Base-by-base conservation (phyloP, 1,140 invertebrate genomes). In the Marisa cornuarietis region DNA sequence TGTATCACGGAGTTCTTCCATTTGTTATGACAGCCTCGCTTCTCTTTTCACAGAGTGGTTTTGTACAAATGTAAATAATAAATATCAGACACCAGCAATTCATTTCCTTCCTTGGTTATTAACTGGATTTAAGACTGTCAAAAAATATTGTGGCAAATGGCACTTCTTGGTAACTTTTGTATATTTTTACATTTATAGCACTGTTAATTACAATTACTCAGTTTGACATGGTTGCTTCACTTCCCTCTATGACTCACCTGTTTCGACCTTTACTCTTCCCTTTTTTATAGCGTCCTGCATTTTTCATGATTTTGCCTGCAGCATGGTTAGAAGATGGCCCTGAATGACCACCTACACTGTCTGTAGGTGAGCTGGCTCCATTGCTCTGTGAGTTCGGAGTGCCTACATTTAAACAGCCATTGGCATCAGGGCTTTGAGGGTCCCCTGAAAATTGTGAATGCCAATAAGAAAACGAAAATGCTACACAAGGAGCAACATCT, bases 351-450 rank as follows among this genome's bases (percentile, higher is more conserved):
- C 61, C 78, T 66, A 75, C 81, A 61, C 72, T 81, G 65, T 80
- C 68, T 66, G 83, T 78, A 62, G 84, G 81, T 18, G 80, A 79
- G 49, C 78, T 81, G 49, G 91, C 92, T 79, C 92, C 92, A 87
- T 94, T 94, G 42, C 86, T 87, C 62, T 87, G 88, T 42, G 76
- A 51, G 62, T 79, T 84, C 14, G 83, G 85, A 58, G 94, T 94
- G 86, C 93, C 93, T 80, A 93, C 93, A 86, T 94, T 94, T 85
- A 94, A 94, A 71, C 93, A 93, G 82, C 93, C 95, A 91, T 96
- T 95, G 20, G 96, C 96, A 91, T 97, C 96, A 91, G 97, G 96
- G 92, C 95, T 96, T 87, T 95, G 95, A 87, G 94, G 93, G 87
- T 96, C 95, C 81, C 85, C 87, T 85, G 78, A 58, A 68, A 79